Evolutionary conservation across 1,140 invertebrate genomes (phyloP), one percentile per base, ranked within the genome.

Genomic region (Ladona fulva): DNA sequence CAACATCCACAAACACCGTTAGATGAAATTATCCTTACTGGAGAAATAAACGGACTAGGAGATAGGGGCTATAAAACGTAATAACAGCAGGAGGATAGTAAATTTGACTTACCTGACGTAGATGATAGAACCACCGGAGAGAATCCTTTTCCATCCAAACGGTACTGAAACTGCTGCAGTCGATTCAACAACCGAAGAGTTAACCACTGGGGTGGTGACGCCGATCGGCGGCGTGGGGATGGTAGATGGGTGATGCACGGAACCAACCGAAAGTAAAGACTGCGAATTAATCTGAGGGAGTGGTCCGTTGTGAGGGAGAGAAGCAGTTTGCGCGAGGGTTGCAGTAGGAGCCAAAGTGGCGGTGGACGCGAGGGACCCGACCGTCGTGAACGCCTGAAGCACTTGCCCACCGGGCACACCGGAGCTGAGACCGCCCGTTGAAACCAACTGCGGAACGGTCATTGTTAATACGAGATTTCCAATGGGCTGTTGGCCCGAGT

Each of bases 61-160:
- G 29, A n/a, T n/a, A 37, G 29, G 29, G 29, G 29, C 29, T 37
- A 8, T 37, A 8, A 37, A 37, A 8, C 29, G 8, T 8, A 37
- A 8, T 5, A 37, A 37, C 29, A 1, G 1, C 29, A 8, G 29
- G 29, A 8, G n/a, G n/a, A n/a, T n/a, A n/a, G n/a, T n/a, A n/a
- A 37, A 37, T 8, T 84, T 16, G 78, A 83, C 82, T 83, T 83
- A 89, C 88, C 88, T 89, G 80, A 89, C 86, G 83, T 89, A 89
- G 73, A 88, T 83, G 78, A 89, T 83, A 78, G 83, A 83, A 80
- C 86, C 87, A 83, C 87, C 86, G 80, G 85, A 85, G 75, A 86
- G 80, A 29, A 87, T 81, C 79, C 89, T 83, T 80, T 87, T 87
- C 89, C 89, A 89, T 42, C 89, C 88, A 82, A 85, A 87, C 59